phyloP scores from a whole-genome alignment of 2,888 invertebrate genomes.

The Oxycera nigricornis region DNA sequence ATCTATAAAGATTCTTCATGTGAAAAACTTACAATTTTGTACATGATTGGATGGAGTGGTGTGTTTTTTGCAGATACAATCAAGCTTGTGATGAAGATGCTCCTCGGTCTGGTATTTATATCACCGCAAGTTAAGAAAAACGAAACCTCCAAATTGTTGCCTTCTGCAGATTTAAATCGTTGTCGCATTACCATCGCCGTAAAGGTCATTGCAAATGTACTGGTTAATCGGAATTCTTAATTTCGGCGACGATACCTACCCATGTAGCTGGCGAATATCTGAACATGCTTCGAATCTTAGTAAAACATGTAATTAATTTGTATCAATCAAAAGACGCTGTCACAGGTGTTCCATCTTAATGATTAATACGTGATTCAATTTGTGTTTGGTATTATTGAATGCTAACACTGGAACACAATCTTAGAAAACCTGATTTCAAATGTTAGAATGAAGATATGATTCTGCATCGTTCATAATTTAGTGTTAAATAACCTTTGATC shows the following conservation, averaged over 20 bases:
- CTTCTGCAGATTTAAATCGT: neutral
- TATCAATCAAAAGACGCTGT: no score
- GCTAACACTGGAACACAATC: no score
- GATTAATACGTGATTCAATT: no score
- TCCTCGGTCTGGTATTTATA: slow-evolving; percentile 23
- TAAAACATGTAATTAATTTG: neutral
- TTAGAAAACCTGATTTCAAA: no score
- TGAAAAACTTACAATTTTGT: slow-evolving; percentile 23
- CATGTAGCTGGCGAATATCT: neutral
- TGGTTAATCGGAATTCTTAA: neutral
- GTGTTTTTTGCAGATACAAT: neutral
- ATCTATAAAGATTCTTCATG: neutral
- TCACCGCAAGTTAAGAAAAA: neutral
- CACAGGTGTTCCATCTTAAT: no score
- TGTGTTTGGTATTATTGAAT: no score
- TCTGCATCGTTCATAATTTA: no score
- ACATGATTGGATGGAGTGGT: slow-evolving; percentile 23
- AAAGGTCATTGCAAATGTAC: slow-evolving; percentile 17
- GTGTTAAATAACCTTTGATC: no score
- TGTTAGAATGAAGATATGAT: no score
- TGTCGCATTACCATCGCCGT: neutral
- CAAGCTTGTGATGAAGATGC: slow-evolving; percentile 23
- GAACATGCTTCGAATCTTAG: neutral
- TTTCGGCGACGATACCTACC: neutral
- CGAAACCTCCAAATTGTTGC: neutral